Evolutionary conservation across 2,113 vertebrate genomes (phyloP), one percentile per base, ranked within the genome.

Genomic region (Elephantulus edwardii): DNA sequence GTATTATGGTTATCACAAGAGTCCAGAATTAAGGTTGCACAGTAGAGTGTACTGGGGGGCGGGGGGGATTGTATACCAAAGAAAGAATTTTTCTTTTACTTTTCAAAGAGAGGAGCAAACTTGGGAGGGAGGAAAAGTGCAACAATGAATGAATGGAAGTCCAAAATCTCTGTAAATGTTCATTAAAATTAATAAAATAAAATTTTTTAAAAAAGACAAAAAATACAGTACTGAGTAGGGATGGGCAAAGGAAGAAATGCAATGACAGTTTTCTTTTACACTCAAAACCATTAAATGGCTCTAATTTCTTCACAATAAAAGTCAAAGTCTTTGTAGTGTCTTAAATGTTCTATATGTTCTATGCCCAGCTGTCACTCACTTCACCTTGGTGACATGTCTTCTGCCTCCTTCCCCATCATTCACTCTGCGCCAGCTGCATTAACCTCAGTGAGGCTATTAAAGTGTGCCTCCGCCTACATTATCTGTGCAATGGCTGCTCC

Each of bases 401-500:
- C 72, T 38, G 0, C 30, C 50, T 52, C 66, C 42, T 5, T 28
- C 50, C 38, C 42, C 74, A 11, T 9, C 0, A 3, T 58, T 88
- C 28, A 33, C 75, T n/a, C n/a, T 14, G 58, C 4, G 35, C 28
- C 58, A 26, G 42, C 19, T 64, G 60, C 72, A 14, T 62, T 13
- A 16, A 44, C 66, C 38, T 0, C 78, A 26, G 6, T 3, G 1
- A 26, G 48, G 52, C 33, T 48, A 2, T 58, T 14, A 44, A 52
- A 12, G 17, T 24, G 44, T 0, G 0, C 5, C 9, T n/a, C 22
- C 56, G 35, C 0, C 12, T 48, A 35, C 9, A 28, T 52, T 60
- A 8, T 24, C 17, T 78, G 68, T 46, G 11, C 72, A 33, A 7
- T 11, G 76, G 26, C 71, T 54, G 19, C 33, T 64, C 77, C 26